Conservation (phyloP, 2,113 vertebrate species). For the Malurus alboscapulatus region DNA sequence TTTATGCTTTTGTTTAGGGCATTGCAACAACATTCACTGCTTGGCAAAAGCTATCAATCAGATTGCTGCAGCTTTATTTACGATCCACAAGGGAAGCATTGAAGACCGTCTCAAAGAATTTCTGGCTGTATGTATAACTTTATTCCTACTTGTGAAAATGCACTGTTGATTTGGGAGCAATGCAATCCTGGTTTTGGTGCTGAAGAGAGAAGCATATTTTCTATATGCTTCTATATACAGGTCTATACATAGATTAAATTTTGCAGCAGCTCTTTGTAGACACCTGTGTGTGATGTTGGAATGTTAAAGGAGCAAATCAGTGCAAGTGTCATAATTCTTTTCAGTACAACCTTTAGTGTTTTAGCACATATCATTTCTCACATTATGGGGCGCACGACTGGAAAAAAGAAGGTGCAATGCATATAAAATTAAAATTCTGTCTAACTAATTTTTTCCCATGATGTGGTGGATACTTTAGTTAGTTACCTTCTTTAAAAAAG, state of each 20-base stretch:
- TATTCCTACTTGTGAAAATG: neutral
- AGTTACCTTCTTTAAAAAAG: neutral
- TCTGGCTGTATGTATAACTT: constrained; percentile 85
- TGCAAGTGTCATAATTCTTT: neutral
- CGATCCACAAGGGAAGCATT: constrained; percentile 99
- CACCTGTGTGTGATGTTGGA: neutral
- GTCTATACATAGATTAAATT: neutral
- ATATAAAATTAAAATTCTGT: neutral
- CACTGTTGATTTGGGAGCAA: neutral
- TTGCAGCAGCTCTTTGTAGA: neutral
- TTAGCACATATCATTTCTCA: neutral
- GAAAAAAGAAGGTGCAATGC: neutral
- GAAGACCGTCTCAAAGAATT: constrained; percentile 99
- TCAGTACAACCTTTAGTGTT: neutral
- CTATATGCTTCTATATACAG: neutral
- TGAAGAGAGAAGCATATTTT: neutral
- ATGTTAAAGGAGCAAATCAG: neutral
- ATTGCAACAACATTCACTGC: constrained; percentile 99
- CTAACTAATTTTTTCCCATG: neutral
- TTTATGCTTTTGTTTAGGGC: constrained; percentile 79
- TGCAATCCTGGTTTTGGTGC: neutral
- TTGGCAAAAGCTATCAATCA: constrained; percentile 99
- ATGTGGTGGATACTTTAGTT: neutral
- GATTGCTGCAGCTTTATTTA: constrained; percentile 97
- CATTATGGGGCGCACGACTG: neutral